Percentiles rank a stretch among this genome's conserved stretches.
Evolutionary conservation across 2,113 vertebrate species (phyloP).

Genomic region (Neolamprologus kungweensis): DNA sequence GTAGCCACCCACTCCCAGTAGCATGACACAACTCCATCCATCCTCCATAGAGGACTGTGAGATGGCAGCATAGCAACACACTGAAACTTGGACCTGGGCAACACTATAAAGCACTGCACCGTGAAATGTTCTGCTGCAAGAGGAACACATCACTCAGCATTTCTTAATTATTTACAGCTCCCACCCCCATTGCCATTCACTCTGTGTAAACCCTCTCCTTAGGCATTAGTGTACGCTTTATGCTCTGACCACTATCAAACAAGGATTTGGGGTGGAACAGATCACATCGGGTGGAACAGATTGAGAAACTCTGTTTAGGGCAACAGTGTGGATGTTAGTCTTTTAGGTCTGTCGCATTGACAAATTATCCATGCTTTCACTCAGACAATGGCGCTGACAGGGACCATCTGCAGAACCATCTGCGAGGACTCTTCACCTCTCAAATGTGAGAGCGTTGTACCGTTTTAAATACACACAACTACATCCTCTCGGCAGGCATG

Average conservation of each 20-base stretch:
- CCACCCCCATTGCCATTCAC: constrained; percentile 13
- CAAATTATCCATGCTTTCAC: constrained; percentile 38
- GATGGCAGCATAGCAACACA: constrained; percentile 11
- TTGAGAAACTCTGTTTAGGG: constrained; percentile 1
- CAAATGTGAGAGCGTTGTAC: constrained; percentile 25
- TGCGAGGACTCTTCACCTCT: constrained; percentile 52
- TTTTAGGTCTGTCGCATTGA: constrained; percentile 5
- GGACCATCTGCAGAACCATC: constrained; percentile 68
- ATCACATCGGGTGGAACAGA: neutral
- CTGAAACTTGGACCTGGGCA: neutral
- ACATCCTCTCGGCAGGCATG: constrained; percentile 29
- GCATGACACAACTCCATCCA: constrained; percentile 15
- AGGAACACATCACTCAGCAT: constrained; percentile 65
- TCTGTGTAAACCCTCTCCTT: constrained; percentile 7
- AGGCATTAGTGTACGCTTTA: constrained; percentile 14
- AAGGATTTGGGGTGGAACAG: neutral
- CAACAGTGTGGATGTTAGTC: neutral
- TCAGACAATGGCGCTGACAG: constrained; percentile 25
- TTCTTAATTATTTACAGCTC: constrained; percentile 70
- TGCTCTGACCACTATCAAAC: neutral
- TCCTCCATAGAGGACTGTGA: neutral
- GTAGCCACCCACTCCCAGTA: neutral
- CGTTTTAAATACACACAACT: constrained; percentile 4
- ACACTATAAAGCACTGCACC: constrained; percentile 50
- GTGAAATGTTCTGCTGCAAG: constrained; percentile 38